Conservation (phyloP, 2,797 vertebrate species). For the Cynodonichthys magdalenae region DNA sequence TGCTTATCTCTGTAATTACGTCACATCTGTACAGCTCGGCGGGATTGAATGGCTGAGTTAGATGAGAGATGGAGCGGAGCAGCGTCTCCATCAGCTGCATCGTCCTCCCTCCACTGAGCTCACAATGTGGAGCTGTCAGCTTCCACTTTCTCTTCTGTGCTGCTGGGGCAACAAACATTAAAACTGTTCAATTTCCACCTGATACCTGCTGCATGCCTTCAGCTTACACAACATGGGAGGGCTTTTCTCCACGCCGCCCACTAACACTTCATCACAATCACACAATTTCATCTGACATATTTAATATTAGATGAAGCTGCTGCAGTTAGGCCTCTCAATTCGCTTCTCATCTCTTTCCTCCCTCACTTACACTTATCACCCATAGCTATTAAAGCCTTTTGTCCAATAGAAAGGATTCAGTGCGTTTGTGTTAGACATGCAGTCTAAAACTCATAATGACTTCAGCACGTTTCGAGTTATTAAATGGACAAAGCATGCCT, state of each 20-base stretch:
- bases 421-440: background rate
- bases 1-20: background rate
- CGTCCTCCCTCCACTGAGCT: background rate
- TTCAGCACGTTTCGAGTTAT: conserved; percentile 24
- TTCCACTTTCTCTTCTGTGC: conserved; percentile 8
- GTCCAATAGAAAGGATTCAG: conserved; percentile 1
- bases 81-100: background rate
- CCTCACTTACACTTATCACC: background rate
- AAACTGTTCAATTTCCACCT: conserved; percentile 7
- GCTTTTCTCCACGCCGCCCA: conserved; percentile 1
- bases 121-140: conserved; percentile 6
- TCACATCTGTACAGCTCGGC: conserved; percentile 9
- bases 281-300: conserved; percentile 22
- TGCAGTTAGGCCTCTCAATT: conserved; percentile 5
- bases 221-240: background rate
- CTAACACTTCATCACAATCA: conserved; percentile 8
- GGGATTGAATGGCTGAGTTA: background rate
- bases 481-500: conserved; percentile 14
- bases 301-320: conserved; percentile 4
- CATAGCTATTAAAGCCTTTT: conserved; percentile 12
- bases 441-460: conserved; percentile 3
- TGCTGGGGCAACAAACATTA: conserved; percentile 9
- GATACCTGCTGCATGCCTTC: conserved; percentile 5
- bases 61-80: background rate
- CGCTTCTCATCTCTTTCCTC: conserved; percentile 4